Conservation (phyloP, 2,797 vertebrate genomes). For the Sebastolobus altivelis region DNA sequence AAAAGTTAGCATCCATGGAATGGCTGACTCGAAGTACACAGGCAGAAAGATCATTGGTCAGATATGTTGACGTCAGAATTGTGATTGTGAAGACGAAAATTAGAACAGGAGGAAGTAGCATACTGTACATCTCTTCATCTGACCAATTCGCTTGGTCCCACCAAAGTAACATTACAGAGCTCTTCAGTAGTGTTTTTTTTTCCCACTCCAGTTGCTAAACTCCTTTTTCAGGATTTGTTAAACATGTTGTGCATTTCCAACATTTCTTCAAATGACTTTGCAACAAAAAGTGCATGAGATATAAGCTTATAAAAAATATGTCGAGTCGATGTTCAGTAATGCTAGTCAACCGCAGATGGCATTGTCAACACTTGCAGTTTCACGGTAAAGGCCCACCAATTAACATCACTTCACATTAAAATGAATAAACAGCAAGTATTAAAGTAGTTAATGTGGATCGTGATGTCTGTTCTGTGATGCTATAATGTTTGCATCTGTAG, state of each 20-base stretch:
- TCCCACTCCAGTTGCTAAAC: not conserved
- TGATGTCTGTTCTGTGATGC: not conserved
- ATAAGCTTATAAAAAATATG: not conserved
- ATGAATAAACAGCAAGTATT: not conserved
- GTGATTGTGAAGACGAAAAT: no score
- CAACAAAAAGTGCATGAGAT: not conserved
- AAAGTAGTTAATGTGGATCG: not conserved
- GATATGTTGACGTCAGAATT: not conserved
- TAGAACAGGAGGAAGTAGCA: no score
- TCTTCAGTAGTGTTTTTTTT: no score
- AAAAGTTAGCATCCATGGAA: not conserved
- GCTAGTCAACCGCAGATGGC: not conserved
- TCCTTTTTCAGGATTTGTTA: not conserved
- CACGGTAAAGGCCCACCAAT: not conserved
- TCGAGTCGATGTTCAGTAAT: not conserved
- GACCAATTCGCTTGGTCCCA: no score
- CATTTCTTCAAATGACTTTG: not conserved
- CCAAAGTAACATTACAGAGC: no score
- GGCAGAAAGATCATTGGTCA: not conserved
- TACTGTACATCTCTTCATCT: no score
- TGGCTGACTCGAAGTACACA: rapidly evolving
- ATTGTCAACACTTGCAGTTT: not conserved
- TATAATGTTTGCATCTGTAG: not conserved
- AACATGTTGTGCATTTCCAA: not conserved
- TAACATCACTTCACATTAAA: not conserved